Conservation (phyloP, 2,888 invertebrate species). For the Scaeva pyrastri region DNA sequence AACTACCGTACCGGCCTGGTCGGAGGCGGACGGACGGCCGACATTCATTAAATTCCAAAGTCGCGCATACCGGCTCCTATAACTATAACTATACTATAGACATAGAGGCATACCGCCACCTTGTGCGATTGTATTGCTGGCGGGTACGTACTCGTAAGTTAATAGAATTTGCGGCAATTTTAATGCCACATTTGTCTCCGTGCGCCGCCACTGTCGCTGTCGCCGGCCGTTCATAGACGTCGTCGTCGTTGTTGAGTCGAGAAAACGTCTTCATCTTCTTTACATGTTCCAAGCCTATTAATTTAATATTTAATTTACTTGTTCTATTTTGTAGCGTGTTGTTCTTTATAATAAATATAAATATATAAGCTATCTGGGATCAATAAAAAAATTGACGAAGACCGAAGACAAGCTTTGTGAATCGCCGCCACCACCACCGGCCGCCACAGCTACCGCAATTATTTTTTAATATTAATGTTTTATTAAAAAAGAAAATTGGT, state of each 20-base stretch:
- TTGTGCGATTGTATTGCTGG: background rate
- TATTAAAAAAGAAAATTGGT: background rate
- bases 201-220: background rate
- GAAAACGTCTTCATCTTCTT: background rate
- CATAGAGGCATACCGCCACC: background rate
- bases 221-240: background rate
- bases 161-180: conserved; percentile 52
- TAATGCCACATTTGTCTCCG: conserved; percentile 1
- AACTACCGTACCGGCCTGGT: background rate
- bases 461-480: background rate
- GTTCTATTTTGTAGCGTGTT: conserved; percentile 2
- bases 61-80: background rate
- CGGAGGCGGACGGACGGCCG: background rate
- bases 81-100: background rate
- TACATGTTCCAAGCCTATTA: conserved; percentile 2
- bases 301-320: conserved; percentile 35
- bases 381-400: background rate
- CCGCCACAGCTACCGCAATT: background rate
- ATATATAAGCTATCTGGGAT: background rate
- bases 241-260: background rate
- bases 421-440: background rate
- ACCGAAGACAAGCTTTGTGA: background rate
- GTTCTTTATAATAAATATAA: background rate
- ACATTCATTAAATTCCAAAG: conserved; percentile 37
- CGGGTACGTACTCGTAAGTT: background rate